These are phyloP conservation scores for Patella depressa DNA, from an alignment of 2,888 invertebrate species.

Conservation along the genomic window DNA sequence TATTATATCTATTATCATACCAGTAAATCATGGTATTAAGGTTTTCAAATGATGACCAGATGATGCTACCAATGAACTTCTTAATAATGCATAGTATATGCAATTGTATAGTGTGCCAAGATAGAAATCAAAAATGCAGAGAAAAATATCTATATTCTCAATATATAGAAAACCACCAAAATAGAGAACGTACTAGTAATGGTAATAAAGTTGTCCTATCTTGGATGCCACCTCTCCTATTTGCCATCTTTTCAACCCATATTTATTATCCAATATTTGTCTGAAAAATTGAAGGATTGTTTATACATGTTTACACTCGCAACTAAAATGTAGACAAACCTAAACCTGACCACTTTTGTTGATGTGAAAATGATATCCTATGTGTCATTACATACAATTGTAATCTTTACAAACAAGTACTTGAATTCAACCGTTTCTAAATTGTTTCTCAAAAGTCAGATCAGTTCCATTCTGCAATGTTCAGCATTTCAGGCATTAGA, in stretches of 20 bases:
- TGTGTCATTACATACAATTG: no score
- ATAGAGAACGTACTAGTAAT: constrained; percentile 87
- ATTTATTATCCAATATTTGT: constrained; percentile 89
- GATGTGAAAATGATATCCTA: not conserved
- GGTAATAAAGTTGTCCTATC: constrained; percentile 98
- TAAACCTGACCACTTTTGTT: not conserved
- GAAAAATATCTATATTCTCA: no score
- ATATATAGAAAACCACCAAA: not conserved
- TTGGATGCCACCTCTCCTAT: constrained; percentile 98
- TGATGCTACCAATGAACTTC: no score
- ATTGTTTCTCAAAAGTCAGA: no score
- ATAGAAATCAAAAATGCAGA: not conserved
- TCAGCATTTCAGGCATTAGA: no score
- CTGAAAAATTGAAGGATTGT: constrained; percentile 68
- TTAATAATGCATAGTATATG: not conserved
- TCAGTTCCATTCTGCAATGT: no score
- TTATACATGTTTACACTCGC: not conserved
- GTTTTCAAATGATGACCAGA: no score
- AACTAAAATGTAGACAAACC: constrained; percentile 23
- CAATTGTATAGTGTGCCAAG: not conserved
- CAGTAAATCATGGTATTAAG: no score
- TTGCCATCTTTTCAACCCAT: constrained; percentile 96
- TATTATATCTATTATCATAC: no score
- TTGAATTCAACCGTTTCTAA: no score
- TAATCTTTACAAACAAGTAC: no score